Base-by-base conservation (phyloP, 2,888 invertebrate species). In the Drosophila borborema region DNA sequence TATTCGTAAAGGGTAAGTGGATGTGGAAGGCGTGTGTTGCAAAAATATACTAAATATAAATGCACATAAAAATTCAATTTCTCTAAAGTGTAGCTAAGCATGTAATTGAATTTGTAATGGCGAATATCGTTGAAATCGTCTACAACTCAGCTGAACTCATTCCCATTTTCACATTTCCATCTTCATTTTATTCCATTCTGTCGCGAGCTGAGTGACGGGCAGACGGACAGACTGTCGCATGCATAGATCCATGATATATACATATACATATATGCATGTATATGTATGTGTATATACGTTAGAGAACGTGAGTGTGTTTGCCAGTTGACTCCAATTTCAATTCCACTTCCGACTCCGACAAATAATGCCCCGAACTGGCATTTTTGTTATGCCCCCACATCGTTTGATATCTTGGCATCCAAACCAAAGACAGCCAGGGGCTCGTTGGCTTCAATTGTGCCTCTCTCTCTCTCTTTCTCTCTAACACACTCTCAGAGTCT, bases 31-130 rank as follows among this genome's bases (percentile, higher is more conserved):
- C 51, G 72, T 76, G 72, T 75, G 77, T 75, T 77, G 81, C 77
- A 85, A 82, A 82, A 78, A 86, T 82, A 86, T 83, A 87, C 82
- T 87, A 86, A 85, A 77, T 76, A 79, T 76, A 82, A 87, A 85
- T 85, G 85, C 85, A 85, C 85, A 89, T 88, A 87, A 85, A 90
- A 90, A 86, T 90, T 89, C 89, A 87, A 80, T 89, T 89, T 85
- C 82, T 83, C 89, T 86, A 91, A 90, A 91, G 90, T 90, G 91
- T 89, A 91, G 87, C 91, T 91, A 85, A 91, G 91, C 91, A 91
- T 91, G 91, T 91, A 91, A 91, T 91, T 91, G 91, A 91, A 91
- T 91, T 91, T 90, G 89, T 91, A 91, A 91, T 91, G 89, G 89
- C 83, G 90, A 87, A 88, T 88, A 86, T 88, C 87, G 85, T 84